A percentile compares a stretch with the other conserved stretches of the same genome.
These are phyloP conservation scores for Oplegnathus fasciatus DNA, from an alignment of 2,113 vertebrate genomes.

Conservation along the genomic window DNA sequence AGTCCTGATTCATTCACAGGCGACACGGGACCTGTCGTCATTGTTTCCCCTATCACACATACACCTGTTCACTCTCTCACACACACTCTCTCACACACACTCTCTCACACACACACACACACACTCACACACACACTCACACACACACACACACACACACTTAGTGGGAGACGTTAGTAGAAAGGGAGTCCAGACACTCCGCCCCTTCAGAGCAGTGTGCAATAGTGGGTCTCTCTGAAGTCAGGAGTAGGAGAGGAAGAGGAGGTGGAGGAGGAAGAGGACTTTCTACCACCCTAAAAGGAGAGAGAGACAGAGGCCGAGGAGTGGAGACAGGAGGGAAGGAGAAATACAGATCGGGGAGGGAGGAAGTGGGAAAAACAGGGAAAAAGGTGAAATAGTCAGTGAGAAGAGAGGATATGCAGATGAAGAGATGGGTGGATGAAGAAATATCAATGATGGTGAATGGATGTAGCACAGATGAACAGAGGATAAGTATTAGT, in stretches of 20 bases:
- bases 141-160: slow-evolving; percentile 14
- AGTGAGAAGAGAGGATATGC: slow-evolving; percentile 40
- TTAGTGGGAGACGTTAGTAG: slow-evolving; percentile 54
- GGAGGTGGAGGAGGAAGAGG: slow-evolving; percentile 84
- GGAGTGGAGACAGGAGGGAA: slow-evolving; percentile 24
- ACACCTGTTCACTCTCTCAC: too few relatives aligned
- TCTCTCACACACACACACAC: slow-evolving; percentile 1
- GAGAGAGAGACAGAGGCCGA: slow-evolving; percentile 72
- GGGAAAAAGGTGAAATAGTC: slow-evolving; percentile 31
- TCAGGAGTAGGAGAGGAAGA: slow-evolving; percentile 68
- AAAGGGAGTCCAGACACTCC: slow-evolving; percentile 52
- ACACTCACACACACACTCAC: neutral
- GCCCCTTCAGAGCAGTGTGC: slow-evolving; percentile 76
- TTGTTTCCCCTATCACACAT: neutral
- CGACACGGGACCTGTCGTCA: neutral
- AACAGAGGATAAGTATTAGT: slow-evolving; percentile 19
- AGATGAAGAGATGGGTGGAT: slow-evolving; percentile 36
- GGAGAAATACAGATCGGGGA: slow-evolving; percentile 35
- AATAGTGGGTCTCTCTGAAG: slow-evolving; percentile 94
- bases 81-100: neutral
- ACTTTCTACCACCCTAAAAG: slow-evolving; percentile 93
- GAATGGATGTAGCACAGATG: neutral
- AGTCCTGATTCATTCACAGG: slow-evolving; percentile 17
- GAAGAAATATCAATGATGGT: slow-evolving; percentile 11
- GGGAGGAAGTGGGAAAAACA: slow-evolving; percentile 28